A percentile compares a stretch with the other conserved stretches of the same genome.
phyloP scores from a whole-genome alignment of 37 sponge, comb jelly and placozoan species.

The Crambe crambe region DNA sequence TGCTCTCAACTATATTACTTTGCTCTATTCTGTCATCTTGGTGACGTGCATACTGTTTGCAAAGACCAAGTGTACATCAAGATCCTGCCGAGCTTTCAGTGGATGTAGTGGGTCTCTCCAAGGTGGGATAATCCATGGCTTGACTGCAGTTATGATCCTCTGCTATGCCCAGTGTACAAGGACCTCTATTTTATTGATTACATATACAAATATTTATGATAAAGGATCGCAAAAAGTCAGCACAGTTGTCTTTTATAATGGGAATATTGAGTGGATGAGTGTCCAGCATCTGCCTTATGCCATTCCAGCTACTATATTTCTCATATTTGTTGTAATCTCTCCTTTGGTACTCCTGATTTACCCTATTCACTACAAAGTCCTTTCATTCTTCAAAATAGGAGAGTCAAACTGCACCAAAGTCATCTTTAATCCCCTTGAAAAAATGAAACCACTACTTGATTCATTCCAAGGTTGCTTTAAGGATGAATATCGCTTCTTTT shows the following conservation, averaged over 20 bases:
- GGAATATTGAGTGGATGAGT: constrained; percentile 1
- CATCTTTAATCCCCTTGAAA: constrained; percentile 8
- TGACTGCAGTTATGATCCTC: constrained; percentile 50
- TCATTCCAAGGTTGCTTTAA: constrained; percentile 37
- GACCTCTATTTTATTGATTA: constrained; percentile 11
- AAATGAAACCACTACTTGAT: constrained; percentile 21
- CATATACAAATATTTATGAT: background rate
- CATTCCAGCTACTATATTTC: constrained; percentile 2
- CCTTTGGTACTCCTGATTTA: constrained; percentile 17
- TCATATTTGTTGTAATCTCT: constrained; percentile 7
- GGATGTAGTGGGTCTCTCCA: background rate
- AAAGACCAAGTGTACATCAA: background rate
- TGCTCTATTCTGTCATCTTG: constrained; percentile 32
- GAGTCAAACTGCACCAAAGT: background rate
- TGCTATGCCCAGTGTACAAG: constrained; percentile 37
- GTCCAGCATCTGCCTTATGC: constrained; percentile 32
- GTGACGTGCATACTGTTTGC: constrained; percentile 1
- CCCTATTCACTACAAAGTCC: constrained; percentile 17
- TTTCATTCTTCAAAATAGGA: background rate
- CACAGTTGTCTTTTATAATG: constrained; percentile 8
- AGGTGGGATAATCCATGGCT: constrained; percentile 37
- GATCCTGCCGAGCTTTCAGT: background rate
- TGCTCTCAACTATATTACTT: constrained; percentile 33
- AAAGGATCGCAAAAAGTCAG: background rate
- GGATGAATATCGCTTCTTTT: constrained; percentile 31